A percentile compares a stretch with the other conserved stretches of the same genome.
Evolutionary conservation across 1,140 invertebrate genomes (phyloP).

Genomic region (Batillaria attramentaria): DNA sequence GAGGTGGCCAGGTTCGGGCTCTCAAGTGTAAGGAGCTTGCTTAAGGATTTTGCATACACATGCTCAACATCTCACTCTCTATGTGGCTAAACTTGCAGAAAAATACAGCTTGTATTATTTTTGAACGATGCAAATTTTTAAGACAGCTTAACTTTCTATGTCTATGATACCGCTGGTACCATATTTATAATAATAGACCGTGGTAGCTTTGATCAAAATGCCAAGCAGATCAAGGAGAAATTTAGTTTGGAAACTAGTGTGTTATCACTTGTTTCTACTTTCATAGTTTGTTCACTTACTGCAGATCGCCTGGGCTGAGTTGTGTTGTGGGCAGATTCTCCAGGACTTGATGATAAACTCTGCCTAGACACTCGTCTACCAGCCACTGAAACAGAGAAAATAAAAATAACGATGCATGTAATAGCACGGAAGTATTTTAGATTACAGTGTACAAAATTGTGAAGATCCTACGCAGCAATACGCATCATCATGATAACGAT

Average conservation of each 20-base stretch:
- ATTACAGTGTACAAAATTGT: neutral
- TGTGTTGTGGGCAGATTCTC: neutral
- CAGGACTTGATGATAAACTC: neutral
- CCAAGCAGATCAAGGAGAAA: slow-evolving; percentile 8
- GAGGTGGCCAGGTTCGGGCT: too few relatives aligned
- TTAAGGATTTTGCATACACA: too few relatives aligned
- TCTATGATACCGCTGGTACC: neutral
- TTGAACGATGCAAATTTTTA: neutral
- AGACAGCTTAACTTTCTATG: neutral
- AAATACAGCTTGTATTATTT: neutral
- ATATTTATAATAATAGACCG: neutral
- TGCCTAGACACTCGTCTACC: neutral
- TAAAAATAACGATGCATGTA: too few relatives aligned
- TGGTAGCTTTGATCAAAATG: neutral
- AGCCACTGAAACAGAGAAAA: neutral
- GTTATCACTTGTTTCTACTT: neutral
- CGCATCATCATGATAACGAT: too few relatives aligned
- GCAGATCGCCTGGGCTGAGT: slow-evolving; percentile 7
- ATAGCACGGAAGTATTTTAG: too few relatives aligned
- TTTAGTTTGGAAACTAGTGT: neutral
- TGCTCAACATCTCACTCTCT: neutral
- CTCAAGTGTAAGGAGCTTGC: too few relatives aligned
- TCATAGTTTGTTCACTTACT: slow-evolving; percentile 12
- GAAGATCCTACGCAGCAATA: too few relatives aligned
- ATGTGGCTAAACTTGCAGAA: neutral